Evolutionary conservation across 2,888 invertebrate genomes (phyloP), one percentile per base, ranked within the genome.

Genomic region (Cephonodes hylas): DNA sequence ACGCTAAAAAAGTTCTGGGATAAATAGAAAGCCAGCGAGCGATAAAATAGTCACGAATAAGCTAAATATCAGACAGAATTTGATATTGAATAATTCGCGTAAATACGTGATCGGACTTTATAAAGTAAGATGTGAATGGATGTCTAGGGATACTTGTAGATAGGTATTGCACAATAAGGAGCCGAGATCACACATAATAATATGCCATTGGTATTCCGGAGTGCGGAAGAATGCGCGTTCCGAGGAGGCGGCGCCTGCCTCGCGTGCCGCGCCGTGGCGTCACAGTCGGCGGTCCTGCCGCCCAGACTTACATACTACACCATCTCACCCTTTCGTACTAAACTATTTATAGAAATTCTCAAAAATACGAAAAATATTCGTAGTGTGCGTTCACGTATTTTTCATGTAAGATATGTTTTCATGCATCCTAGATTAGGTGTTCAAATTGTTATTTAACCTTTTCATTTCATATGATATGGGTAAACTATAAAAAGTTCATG

Each of bases 151-250:
- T 42, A 58, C 44, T 42, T 58, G 74, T 76, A 71, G 71, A 73
- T 81, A 77, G 86, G 83, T 85, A 85, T 83, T 75, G 81, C 85
- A 81, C 86, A 88, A 86, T 86, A 53, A 79, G 81, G 75, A 80
- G 78, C 71, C 79, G 78, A 84, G 84, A 87, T 90, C 88, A 87
- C 88, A 89, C 90, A 91, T 89, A 89, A 90, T 91, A 90, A 90
- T 88, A 89, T 82, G 85, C 79, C 86, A 83, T 86, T 84, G 91
- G 91, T 86, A 91, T 91, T 86, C 88, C 75, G 85, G 78, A 77
- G 84, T 80, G 83, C 76, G 84, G 76, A 85, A 83, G 91, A 91
- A 91, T 91, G 86, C 83, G 83, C 87, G 86, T 88, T 84, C 89
- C 89, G 69, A 64, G 72, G 80, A 75, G 83, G 76, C 74, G 75